Evolutionary conservation across 2,888 invertebrate genomes (phyloP), one percentile per base, ranked within the genome.

Genomic region (Trichacis sp.): DNA sequence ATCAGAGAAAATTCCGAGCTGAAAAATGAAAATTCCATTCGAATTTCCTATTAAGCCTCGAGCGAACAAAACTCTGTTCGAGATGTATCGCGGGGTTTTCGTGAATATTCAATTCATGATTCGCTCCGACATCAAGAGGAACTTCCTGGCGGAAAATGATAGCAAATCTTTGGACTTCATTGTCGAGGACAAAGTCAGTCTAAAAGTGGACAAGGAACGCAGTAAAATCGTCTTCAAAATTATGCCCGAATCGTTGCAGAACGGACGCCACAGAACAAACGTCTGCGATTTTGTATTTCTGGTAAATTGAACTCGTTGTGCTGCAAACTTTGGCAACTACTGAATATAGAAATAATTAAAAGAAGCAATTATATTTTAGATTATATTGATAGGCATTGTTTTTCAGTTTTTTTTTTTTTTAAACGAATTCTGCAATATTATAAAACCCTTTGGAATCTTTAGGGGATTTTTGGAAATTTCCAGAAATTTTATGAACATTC

Each of bases 1-100:
- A n/a, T 89, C 95, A 0, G 97, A 97, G 1, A 93, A 93, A 85
- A 88, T 98, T 19, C 91, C 95, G 0, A 86, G 91, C 11, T 97
- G 97, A 0, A 88, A 89, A 53, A 96, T 96, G 0, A 95, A 97
- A 85, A 94, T 97, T 69, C 96, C 96, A 0, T 98, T 98, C 84
- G 96, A 98, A 85, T 87, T 97, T 73, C 96, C 96, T 0, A 85
- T 98, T 51, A 89, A 89, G 73, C 88, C 91, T 0, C 87, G 88
- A 74, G 88, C 81, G 19, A 85, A 86, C 58, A 86, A 87, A 74
- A 86, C 88, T 3, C 85, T 98, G 9, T 93, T 95, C 82, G 97
- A 98, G 88, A 97, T 97, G 0, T 98, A 98, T 85, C 97, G 98
- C 82, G 98, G 97, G 0, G 96, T 98, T 11, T 98, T 96, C 79